Evolutionary conservation across 1,140 invertebrate species (phyloP).

Genomic region (Drosophila rufa): DNA sequence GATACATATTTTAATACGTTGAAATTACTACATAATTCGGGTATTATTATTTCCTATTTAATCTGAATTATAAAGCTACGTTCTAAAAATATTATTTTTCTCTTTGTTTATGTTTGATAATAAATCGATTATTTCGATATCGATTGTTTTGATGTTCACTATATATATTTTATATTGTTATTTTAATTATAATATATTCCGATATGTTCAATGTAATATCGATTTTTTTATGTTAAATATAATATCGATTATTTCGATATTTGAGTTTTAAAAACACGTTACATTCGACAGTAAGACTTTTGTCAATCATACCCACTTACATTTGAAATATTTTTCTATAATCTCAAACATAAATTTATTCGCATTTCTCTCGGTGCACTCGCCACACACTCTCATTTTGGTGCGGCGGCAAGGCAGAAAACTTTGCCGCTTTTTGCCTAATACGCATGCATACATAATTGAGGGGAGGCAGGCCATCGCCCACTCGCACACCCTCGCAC

Average conservation of each 20-base stretch:
- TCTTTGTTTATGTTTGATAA: too few relatives aligned
- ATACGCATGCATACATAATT: conserved; percentile 79
- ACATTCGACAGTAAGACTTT: neutral
- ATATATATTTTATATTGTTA: too few relatives aligned
- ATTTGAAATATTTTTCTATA: neutral
- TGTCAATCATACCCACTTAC: neutral
- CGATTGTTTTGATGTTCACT: neutral
- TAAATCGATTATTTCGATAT: neutral
- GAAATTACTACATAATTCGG: too few relatives aligned
- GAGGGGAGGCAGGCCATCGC: conserved; percentile 40
- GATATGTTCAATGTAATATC: too few relatives aligned
- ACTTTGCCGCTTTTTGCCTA: conserved; percentile 65
- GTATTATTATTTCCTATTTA: too few relatives aligned
- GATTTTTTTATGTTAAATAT: neutral
- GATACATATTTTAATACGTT: too few relatives aligned
- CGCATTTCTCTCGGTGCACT: conserved; percentile 7
- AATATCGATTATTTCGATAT: neutral
- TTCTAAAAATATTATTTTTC: too few relatives aligned
- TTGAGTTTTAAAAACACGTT: neutral
- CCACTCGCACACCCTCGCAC: conserved; percentile 6
- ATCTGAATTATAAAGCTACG: too few relatives aligned
- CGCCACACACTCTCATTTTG: conserved; percentile 17
- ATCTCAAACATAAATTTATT: too few relatives aligned
- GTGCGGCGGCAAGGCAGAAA: conserved; percentile 37
- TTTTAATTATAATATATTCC: neutral